Conservation (phyloP, 2,888 invertebrate species). For the Xanthorhoe designata region DNA sequence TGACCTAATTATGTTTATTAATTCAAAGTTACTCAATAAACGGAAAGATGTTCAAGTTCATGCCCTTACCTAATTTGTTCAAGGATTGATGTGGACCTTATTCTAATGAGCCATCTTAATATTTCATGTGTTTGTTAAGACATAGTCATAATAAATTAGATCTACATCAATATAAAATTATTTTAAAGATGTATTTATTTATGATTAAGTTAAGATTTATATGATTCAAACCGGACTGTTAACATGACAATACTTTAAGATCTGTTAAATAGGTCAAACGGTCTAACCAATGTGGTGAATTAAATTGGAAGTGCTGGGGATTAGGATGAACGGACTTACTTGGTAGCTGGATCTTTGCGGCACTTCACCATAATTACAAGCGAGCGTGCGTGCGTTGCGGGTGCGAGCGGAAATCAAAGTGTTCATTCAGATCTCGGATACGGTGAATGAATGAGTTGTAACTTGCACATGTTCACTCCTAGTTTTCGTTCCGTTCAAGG, state of each 20-base stretch:
- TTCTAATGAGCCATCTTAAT: conserved; percentile 14
- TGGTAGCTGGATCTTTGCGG: too few species aligned
- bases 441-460: too few species aligned
- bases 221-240: background rate
- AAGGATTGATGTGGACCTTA: conserved; percentile 18
- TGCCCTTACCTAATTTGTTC: conserved; percentile 16
- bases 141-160: background rate
- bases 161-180: background rate
- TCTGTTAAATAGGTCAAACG: conserved; percentile 14
- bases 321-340: too few species aligned
- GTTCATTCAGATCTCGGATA: too few species aligned
- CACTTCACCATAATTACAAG: too few species aligned
- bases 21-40: conserved; percentile 16
- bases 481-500: too few species aligned
- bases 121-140: conserved; percentile 18
- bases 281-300: too few species aligned
- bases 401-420: too few species aligned
- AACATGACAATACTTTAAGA: background rate
- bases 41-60: conserved; percentile 18
- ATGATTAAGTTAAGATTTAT: background rate
- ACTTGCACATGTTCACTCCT: too few species aligned
- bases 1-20: background rate
- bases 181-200: background rate
- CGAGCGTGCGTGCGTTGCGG: too few species aligned
- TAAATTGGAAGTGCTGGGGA: too few species aligned